phyloP scores from a whole-genome alignment of 2,113 vertebrate genomes.

The Pimephales promelas region DNA sequence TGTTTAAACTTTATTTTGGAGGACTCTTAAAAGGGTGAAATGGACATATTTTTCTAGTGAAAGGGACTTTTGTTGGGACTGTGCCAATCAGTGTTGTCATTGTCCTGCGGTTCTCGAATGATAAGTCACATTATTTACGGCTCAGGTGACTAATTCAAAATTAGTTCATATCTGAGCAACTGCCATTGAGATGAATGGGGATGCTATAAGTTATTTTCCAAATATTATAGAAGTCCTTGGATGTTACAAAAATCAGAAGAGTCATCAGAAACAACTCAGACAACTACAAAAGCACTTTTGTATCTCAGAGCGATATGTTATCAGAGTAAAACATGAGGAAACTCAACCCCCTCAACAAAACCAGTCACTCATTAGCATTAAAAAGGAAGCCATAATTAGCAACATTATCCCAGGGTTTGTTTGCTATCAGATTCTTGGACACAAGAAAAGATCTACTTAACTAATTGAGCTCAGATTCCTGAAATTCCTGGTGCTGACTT shows the following conservation, averaged over 20 bases:
- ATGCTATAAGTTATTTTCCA: not conserved
- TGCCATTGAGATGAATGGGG: not conserved
- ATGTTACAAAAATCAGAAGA: not conserved
- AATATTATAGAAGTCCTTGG: not conserved
- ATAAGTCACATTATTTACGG: not conserved
- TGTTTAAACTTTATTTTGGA: not conserved
- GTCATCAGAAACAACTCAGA: not conserved
- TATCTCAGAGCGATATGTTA: not conserved
- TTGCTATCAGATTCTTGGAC: slow-evolving; percentile 33
- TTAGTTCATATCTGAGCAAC: not conserved
- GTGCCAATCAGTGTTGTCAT: not conserved
- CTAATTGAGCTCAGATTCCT: slow-evolving; percentile 35
- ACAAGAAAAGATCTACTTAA: slow-evolving; percentile 1
- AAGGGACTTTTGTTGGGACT: not conserved
- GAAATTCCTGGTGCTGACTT: slow-evolving; percentile 42
- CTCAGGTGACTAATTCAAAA: not conserved
- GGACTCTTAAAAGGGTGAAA: not conserved
- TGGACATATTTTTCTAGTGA: not conserved
- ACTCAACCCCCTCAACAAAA: slow-evolving; percentile 21
- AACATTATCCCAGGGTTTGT: not conserved
- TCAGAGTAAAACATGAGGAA: slow-evolving; percentile 30
- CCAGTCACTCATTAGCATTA: slow-evolving; percentile 12
- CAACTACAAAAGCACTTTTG: slow-evolving; percentile 10
- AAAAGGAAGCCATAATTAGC: slow-evolving; percentile 13
- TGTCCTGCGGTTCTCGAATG: not conserved